phyloP scores from a whole-genome alignment of 2,888 invertebrate species.

The Scaptomyza polygonia region DNA sequence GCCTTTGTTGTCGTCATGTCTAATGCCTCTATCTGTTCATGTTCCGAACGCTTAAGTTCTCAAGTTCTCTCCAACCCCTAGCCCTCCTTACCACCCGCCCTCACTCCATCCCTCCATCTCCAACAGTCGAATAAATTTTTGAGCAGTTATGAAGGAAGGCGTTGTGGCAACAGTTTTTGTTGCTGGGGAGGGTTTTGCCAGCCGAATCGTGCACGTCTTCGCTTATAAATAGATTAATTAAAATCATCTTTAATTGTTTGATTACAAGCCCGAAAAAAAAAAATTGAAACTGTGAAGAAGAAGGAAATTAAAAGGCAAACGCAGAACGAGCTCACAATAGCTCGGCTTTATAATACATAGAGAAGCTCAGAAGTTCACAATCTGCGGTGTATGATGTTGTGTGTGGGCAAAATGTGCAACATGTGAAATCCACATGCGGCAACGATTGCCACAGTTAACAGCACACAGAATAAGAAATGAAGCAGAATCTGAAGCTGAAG shows the following conservation, averaged over 20 bases:
- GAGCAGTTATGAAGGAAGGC: conserved; percentile 70
- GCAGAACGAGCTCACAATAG: conserved; percentile 57
- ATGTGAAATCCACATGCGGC: conserved; percentile 77
- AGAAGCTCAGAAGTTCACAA: conserved; percentile 3
- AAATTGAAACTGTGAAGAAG: conserved; percentile 8
- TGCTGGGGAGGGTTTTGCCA: conserved; percentile 10
- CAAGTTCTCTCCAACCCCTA: conserved; percentile 4
- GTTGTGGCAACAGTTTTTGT: conserved; percentile 15
- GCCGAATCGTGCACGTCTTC: conserved; percentile 29
- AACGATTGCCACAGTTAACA: conserved; percentile 64
- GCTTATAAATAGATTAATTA: conserved; percentile 79
- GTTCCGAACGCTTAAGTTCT: conserved; percentile 12
- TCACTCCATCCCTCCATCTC: not conserved
- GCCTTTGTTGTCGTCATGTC: conserved; percentile 41
- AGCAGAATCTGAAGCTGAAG: conserved; percentile 4
- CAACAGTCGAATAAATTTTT: conserved; percentile 51
- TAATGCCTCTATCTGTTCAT: conserved; percentile 48
- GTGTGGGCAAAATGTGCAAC: conserved; percentile 78
- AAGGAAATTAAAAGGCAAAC: conserved; percentile 37
- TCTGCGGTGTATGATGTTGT: conserved; percentile 14
- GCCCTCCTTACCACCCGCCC: conserved; percentile 1
- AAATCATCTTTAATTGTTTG: conserved; percentile 80
- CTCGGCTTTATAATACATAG: conserved; percentile 47
- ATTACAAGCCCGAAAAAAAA: conserved; percentile 74
- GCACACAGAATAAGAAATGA: conserved; percentile 5